Base-by-base conservation (phyloP, 2,888 invertebrate species). In the Agrochola litura region DNA sequence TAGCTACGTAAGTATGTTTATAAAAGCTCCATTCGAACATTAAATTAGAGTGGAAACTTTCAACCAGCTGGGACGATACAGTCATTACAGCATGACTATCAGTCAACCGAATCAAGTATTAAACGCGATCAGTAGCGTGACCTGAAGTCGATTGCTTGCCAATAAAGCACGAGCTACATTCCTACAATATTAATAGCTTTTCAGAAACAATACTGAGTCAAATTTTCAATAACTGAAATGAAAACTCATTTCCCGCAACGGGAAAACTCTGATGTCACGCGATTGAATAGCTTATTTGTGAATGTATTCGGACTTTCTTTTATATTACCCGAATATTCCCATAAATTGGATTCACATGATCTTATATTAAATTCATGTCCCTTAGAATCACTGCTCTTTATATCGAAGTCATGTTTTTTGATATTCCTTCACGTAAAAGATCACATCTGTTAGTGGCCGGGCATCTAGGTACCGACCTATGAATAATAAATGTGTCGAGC, bases 401-500 rank as follows among this genome's bases (percentile, higher is more conserved):
- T 93, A 91, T 91, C 89, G 91, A 91, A 92, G 91, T 93, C 92
- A 93, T 94, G 92, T 95, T 94, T 94, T 95, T 93, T 93, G 94
- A 95, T 95, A 95, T 96, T 93, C 93, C 93, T 96, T 95, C 96
- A 96, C 95, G 96, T 96, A 96, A 96, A 96, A 96, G 95, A 96
- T 96, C 95, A 94, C 95, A 96, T 96, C 96, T 96, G 95, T 95
- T 95, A 96, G 95, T 94, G 96, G 95, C 95, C 94, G 95, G 92
- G 94, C 95, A 92, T 94, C 94, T 94, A 94, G 93, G 94, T 95
- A 94, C 93, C 94, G 94, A 92, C 92, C 96, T 95, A 96, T 96
- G 96, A 96, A 96, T 96, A 96, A 96, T 96, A 96, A 96, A 96
- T 96, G 96, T 94, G 94, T 92, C 95, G 95, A 93, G 94, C 94